phyloP scores from a whole-genome alignment of 1,140 invertebrate species.

The Pseudachorutes palmiensis region DNA sequence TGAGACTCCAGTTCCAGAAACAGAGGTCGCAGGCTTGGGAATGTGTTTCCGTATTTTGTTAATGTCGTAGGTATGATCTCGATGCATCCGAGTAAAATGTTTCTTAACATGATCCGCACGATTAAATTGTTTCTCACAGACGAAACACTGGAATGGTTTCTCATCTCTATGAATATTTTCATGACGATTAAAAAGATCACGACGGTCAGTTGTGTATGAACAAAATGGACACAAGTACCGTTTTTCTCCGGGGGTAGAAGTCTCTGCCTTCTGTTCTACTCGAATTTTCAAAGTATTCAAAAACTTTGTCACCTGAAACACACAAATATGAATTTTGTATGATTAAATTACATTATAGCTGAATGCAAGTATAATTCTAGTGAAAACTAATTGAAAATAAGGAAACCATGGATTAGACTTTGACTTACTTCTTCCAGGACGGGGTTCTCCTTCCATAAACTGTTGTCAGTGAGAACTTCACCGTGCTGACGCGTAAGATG shows the following conservation, averaged over 20 bases:
- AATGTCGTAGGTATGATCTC: constrained; percentile 71
- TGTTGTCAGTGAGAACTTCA: constrained; percentile 45
- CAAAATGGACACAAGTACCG: constrained; percentile 71
- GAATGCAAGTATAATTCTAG: background rate
- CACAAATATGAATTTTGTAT: background rate
- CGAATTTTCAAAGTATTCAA: constrained; percentile 58
- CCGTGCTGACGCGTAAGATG: constrained; percentile 60
- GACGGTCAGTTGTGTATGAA: constrained; percentile 79
- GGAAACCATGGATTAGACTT: background rate
- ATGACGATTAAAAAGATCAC: constrained; percentile 88
- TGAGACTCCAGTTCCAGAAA: constrained; percentile 33
- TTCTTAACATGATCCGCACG: constrained; percentile 91
- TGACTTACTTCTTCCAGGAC: constrained; percentile 53
- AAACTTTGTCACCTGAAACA: constrained; percentile 52
- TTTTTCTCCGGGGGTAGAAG: constrained; percentile 36
- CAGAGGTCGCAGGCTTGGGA: constrained; percentile 46
- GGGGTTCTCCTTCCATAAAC: constrained; percentile 60
- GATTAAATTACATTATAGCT: too few species aligned
- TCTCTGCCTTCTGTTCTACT: constrained; percentile 47
- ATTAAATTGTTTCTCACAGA: constrained; percentile 85
- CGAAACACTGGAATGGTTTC: constrained; percentile 86
- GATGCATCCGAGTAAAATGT: constrained; percentile 81
- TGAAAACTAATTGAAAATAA: background rate
- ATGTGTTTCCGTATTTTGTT: constrained; percentile 61
- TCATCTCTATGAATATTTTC: constrained; percentile 92